Percentiles rank a stretch among this genome's conserved stretches.
Conservation (phyloP, 2,888 invertebrate genomes). For the Drosophila birchii region DNA sequence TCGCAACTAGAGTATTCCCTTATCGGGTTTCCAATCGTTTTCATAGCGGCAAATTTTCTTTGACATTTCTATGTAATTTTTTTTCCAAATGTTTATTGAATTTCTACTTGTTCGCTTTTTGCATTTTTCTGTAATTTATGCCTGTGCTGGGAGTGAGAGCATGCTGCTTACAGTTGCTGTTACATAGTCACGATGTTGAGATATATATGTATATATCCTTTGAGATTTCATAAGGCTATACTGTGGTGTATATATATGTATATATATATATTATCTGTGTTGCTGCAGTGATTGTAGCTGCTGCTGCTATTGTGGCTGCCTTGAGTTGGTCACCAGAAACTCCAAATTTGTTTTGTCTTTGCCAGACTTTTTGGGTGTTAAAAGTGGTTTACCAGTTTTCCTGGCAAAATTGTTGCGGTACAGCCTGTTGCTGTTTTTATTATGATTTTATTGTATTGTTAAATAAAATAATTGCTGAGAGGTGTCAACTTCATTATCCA, state of each 20-base stretch:
- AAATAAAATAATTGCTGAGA: not conserved
- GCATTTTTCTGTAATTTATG: slow-evolving; percentile 64
- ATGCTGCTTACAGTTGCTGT: slow-evolving; percentile 4
- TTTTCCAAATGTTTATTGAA: slow-evolving; percentile 62
- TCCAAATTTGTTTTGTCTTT: slow-evolving; percentile 10
- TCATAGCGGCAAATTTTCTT: slow-evolving; percentile 21
- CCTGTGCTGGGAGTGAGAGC: not conserved
- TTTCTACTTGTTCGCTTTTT: slow-evolving; percentile 55
- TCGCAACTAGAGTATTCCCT: not conserved
- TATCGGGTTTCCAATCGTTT: not conserved
- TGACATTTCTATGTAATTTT: slow-evolving; percentile 38
- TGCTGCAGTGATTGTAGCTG: not conserved
- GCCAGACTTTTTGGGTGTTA: not conserved
- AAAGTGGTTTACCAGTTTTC: slow-evolving; percentile 4
- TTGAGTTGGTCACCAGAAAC: slow-evolving; percentile 4
- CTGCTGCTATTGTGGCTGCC: slow-evolving; percentile 1
- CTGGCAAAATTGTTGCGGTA: not conserved
- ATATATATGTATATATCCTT: not conserved
- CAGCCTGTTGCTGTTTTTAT: not conserved
- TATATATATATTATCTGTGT: not conserved
- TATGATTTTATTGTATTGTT: not conserved
- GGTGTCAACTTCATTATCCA: not conserved
- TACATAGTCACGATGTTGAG: slow-evolving; percentile 5
- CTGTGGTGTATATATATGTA: not conserved
- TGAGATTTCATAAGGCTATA: not conserved